Evolutionary conservation across 2,888 invertebrate species (phyloP).

Genomic region (Cheiracanthium punctorium): DNA sequence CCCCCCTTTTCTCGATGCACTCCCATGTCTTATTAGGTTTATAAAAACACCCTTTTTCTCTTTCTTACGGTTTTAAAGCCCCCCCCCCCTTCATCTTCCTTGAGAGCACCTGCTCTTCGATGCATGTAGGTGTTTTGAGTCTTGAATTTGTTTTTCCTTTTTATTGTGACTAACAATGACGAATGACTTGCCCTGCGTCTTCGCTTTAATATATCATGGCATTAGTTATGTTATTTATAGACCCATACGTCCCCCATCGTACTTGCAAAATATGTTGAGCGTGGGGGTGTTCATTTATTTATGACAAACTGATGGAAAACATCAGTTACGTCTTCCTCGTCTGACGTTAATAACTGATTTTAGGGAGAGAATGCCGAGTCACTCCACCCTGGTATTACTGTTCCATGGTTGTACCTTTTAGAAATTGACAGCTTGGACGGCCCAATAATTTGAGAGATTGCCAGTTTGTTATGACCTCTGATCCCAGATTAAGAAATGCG

Average conservation of each 20-base stretch:
- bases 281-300: constrained; percentile 28
- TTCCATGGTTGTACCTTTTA: neutral
- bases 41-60: too few species aligned
- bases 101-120: neutral
- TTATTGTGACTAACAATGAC: constrained; percentile 7
- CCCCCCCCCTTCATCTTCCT: neutral
- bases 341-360: constrained; percentile 50
- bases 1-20: too few species aligned
- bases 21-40: too few species aligned
- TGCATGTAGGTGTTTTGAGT: too few species aligned
- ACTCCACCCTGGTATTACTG: neutral
- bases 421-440: neutral
- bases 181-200: neutral
- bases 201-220: neutral
- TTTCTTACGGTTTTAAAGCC: too few species aligned
- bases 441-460: neutral
- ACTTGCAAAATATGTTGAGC: neutral
- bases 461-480: neutral
- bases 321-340: constrained; percentile 29
- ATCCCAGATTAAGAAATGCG: too few species aligned
- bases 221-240: constrained; percentile 7
- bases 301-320: constrained; percentile 41
- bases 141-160: neutral
- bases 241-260: neutral
- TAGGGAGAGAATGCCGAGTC: neutral